Conservation (phyloP, 2,797 vertebrate genomes). For the Phataginus tetradactyla region DNA sequence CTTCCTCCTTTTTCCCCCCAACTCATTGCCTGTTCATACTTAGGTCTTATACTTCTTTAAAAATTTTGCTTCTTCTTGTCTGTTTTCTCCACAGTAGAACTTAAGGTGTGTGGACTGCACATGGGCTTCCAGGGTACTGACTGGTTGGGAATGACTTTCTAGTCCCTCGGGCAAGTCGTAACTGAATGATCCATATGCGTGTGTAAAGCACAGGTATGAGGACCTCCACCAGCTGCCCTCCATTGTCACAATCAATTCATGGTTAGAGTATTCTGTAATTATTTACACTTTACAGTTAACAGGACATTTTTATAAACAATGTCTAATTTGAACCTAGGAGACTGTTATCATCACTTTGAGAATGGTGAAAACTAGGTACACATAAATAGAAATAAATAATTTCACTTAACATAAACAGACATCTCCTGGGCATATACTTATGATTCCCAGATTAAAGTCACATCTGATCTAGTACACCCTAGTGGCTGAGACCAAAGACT, state of each 20-base stretch:
- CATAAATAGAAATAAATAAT: background rate
- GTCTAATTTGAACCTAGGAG: background rate
- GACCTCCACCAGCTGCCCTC: background rate
- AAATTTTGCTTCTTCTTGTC: background rate
- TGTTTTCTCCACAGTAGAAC: background rate
- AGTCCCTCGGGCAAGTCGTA: background rate
- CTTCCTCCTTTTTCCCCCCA: background rate
- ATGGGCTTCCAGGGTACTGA: background rate
- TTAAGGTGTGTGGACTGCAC: background rate
- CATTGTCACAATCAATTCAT: background rate
- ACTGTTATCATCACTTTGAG: background rate
- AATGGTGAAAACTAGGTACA: background rate
- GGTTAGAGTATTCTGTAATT: background rate
- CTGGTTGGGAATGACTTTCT: background rate
- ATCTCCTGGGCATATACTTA: background rate
- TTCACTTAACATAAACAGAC: background rate
- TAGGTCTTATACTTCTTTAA: background rate
- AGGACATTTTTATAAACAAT: background rate
- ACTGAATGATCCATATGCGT: background rate
- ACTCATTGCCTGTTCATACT: background rate
- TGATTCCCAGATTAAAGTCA: background rate
- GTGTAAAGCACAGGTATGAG: accelerated
- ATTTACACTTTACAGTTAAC: background rate
- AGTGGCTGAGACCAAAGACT: background rate
- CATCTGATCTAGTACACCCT: background rate